Evolutionary conservation across 2,888 invertebrate species (phyloP).

Genomic region (Pemphredon lugubris): DNA sequence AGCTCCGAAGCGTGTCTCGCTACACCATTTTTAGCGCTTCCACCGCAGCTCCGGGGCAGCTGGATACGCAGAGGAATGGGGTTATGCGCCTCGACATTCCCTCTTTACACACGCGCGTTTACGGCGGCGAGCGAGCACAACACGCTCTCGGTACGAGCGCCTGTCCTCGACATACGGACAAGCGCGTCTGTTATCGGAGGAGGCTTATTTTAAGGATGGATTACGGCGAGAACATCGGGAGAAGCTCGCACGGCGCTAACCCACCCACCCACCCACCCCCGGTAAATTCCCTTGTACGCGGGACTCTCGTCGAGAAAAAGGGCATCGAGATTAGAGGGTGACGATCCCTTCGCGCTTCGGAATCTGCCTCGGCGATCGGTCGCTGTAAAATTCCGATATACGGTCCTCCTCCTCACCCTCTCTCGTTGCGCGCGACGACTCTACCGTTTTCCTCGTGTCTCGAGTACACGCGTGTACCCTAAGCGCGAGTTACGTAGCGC

Average conservation of each 20-base stretch:
- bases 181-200: conserved; percentile 9
- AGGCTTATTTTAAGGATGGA: conserved; percentile 50
- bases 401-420: too few relatives aligned
- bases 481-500: too few relatives aligned
- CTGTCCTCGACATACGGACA: neutral
- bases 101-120: too few relatives aligned
- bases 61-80: conserved; percentile 35
- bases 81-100: conserved; percentile 25
- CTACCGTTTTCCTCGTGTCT: neutral
- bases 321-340: conserved; percentile 23
- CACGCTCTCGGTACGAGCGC: too few relatives aligned
- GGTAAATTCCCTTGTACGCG: conserved; percentile 4
- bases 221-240: conserved; percentile 24
- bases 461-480: neutral
- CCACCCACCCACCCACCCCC: too few relatives aligned
- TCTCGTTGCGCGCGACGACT: neutral
- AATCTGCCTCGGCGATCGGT: conserved; percentile 5
- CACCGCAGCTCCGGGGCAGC: conserved; percentile 10
- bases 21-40: conserved; percentile 41
- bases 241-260: neutral
- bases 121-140: too few relatives aligned
- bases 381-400: conserved; percentile 43
- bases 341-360: conserved; percentile 7
- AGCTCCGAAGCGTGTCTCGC: conserved; percentile 20
- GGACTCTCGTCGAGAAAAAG: conserved; percentile 5